phyloP scores from a whole-genome alignment of 2,888 invertebrate genomes.

The Augochlorella aurata region DNA sequence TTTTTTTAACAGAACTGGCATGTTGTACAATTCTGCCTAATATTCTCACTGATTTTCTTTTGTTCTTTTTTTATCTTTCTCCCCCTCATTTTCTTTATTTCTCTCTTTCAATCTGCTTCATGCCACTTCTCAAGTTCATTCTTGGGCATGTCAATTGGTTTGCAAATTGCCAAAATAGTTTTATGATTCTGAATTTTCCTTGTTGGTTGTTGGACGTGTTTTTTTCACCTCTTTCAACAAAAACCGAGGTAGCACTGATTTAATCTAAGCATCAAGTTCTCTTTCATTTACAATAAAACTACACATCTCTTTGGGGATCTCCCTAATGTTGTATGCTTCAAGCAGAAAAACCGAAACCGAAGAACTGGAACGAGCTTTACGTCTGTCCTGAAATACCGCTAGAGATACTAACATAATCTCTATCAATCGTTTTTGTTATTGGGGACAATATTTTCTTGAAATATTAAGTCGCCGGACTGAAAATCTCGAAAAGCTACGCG shows the following conservation, averaged over 20 bases:
- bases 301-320: neutral
- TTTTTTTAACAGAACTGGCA: conserved; percentile 73
- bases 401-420: conserved; percentile 5
- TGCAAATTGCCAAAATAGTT: conserved; percentile 75
- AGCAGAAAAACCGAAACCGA: conserved; percentile 1
- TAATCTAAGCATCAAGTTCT: neutral
- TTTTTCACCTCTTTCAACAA: conserved; percentile 1
- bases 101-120: conserved; percentile 23
- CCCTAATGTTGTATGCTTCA: conserved; percentile 12
- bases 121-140: conserved; percentile 48
- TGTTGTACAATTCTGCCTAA: conserved; percentile 73
- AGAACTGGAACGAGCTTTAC: neutral
- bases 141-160: conserved; percentile 48
- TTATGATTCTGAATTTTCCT: conserved; percentile 10
- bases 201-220: neutral
- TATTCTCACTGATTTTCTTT: conserved; percentile 12
- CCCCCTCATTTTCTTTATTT: conserved; percentile 9
- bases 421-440: conserved; percentile 8
- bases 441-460: neutral
- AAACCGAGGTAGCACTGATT: conserved; percentile 9
- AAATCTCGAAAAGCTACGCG: neutral
- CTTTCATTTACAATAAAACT: neutral
- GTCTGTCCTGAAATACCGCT: conserved; percentile 1
- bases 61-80: conserved; percentile 8
- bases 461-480: neutral